Evolutionary conservation across 2,113 vertebrate species (phyloP).

Genomic region (Mus spicilegus): DNA sequence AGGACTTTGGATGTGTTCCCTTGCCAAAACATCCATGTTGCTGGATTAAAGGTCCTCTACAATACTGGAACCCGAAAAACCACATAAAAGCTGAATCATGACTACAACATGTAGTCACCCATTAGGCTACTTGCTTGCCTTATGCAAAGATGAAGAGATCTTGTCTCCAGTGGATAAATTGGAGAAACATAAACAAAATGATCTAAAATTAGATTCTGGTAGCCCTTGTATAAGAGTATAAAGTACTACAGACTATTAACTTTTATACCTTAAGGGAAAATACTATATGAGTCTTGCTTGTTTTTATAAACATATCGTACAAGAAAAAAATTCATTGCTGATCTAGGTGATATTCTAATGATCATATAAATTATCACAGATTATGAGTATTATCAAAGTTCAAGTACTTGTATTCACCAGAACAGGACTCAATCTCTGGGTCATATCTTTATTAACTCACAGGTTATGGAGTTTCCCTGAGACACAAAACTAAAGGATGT

Average conservation of each 20-base stretch:
- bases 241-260: background rate
- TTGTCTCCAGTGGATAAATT: background rate
- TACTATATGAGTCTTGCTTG: background rate
- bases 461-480: background rate
- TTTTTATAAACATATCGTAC: background rate
- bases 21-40: too few relatives aligned
- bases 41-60: too few relatives aligned
- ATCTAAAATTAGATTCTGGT: background rate
- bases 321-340: background rate
- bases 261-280: background rate
- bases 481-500: background rate
- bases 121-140: too few relatives aligned
- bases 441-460: background rate
- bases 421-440: constrained; percentile 28
- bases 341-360: background rate
- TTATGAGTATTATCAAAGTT: background rate
- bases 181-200: background rate
- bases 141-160: background rate
- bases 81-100: background rate
- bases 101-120: background rate
- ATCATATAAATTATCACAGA: background rate
- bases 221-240: background rate
- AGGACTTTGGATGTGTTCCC: too few relatives aligned
- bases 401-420: background rate
- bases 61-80: rapidly evolving